phyloP scores from a whole-genome alignment of 2,888 invertebrate genomes.

The Trissoscelio sp. region DNA sequence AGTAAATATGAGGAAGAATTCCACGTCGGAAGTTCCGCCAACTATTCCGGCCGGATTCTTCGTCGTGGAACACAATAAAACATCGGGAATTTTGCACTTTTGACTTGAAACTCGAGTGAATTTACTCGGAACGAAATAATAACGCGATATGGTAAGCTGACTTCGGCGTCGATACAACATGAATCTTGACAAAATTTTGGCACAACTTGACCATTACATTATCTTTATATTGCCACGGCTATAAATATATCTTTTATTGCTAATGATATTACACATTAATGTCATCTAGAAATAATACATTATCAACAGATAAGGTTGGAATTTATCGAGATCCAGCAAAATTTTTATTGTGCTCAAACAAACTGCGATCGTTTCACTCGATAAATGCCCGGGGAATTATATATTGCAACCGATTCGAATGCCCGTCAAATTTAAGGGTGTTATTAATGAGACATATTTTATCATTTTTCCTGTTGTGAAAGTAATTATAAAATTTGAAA shows the following conservation, averaged over 20 bases:
- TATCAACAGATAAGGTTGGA: conserved; percentile 50
- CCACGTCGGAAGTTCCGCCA: neutral
- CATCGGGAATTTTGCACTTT: neutral
- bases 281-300: conserved; percentile 56
- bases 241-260: conserved; percentile 59
- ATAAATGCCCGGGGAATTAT: conserved; percentile 43
- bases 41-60: conserved; percentile 21
- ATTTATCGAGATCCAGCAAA: conserved; percentile 37
- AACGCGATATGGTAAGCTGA: conserved; percentile 5
- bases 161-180: neutral
- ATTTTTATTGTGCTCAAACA: conserved; percentile 54
- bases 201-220: conserved; percentile 49
- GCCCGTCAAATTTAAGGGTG: conserved; percentile 17
- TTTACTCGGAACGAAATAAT: conserved; percentile 7
- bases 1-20: neutral
- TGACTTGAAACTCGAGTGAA: neutral
- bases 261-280: conserved; percentile 62
- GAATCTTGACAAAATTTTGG: conserved; percentile 39
- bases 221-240: conserved; percentile 43
- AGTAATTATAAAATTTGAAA: too few species aligned
- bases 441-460: too few species aligned
- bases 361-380: conserved; percentile 28
- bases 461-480: too few species aligned
- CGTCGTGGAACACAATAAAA: neutral
- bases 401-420: conserved; percentile 16